A percentile compares a stretch with the other conserved stretches of the same genome.
Conservation (phyloP, 1,140 invertebrate genomes). For the Sycophila sp. region DNA sequence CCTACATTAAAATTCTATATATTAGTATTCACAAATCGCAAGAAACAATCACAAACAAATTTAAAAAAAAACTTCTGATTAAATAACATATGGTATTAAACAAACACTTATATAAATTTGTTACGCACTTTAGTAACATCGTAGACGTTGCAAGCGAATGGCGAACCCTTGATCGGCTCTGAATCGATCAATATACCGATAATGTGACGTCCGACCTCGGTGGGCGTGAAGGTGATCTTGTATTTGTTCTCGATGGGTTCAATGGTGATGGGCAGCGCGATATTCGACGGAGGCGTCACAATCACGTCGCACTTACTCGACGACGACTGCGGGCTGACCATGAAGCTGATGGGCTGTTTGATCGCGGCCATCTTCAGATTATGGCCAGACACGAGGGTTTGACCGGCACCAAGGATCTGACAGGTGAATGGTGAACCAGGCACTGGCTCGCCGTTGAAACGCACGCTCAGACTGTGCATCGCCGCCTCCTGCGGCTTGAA, state of each 20-base stretch:
- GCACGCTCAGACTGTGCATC: slow-evolving; percentile 87
- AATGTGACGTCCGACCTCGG: slow-evolving; percentile 87
- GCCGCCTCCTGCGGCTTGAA: slow-evolving; percentile 95
- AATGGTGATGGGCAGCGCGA: slow-evolving; percentile 76
- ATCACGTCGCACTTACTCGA: slow-evolving; percentile 71
- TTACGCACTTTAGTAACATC: slow-evolving; percentile 83
- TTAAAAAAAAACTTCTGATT: background rate
- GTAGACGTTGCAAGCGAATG: slow-evolving; percentile 92
- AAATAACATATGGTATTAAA: background rate
- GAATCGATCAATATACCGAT: slow-evolving; percentile 83
- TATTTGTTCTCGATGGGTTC: slow-evolving; percentile 73
- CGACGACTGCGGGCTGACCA: slow-evolving; percentile 70
- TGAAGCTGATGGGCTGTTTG: slow-evolving; percentile 69
- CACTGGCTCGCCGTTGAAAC: slow-evolving; percentile 96
- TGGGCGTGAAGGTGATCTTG: slow-evolving; percentile 81
- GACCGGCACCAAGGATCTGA: slow-evolving; percentile 74
- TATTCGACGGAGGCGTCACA: slow-evolving; percentile 82
- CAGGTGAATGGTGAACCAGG: slow-evolving; percentile 92
- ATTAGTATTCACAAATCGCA: background rate
- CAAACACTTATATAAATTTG: background rate
- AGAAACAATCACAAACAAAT: background rate
- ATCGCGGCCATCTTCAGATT: slow-evolving; percentile 73
- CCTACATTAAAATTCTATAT: slow-evolving; percentile 40
- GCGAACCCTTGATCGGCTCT: slow-evolving; percentile 87
- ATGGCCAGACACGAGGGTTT: slow-evolving; percentile 70